Evolutionary conservation across 1,140 invertebrate species (phyloP).

Genomic region (Macrobrachium nipponense): DNA sequence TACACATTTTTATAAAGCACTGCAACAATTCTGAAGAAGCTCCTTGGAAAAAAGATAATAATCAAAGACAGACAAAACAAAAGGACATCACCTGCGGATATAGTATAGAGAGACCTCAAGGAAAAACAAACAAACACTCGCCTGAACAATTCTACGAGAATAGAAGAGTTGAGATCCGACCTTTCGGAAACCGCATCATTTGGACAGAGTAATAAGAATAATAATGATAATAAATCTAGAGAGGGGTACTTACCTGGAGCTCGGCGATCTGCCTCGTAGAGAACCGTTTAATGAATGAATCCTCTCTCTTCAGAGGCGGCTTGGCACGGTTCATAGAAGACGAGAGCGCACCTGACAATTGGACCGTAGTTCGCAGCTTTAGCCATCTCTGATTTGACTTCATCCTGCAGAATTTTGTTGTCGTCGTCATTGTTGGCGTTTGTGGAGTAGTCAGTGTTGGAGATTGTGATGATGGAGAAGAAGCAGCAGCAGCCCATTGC

Average conservation of each 20-base stretch:
- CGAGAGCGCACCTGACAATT: slow-evolving; percentile 87
- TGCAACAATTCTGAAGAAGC: no score
- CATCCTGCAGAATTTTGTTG: slow-evolving; percentile 74
- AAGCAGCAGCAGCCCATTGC: neutral
- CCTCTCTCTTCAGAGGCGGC: slow-evolving; percentile 88
- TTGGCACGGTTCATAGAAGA: slow-evolving; percentile 76
- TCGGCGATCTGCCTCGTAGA: slow-evolving; percentile 91
- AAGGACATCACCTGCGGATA: no score
- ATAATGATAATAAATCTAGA: neutral
- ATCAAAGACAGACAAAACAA: no score
- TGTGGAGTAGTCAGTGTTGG: neutral
- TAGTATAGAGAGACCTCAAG: neutral
- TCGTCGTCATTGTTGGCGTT: neutral
- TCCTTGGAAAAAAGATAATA: no score
- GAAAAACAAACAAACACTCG: neutral
- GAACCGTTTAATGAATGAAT: slow-evolving; percentile 94
- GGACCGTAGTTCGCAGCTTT: slow-evolving; percentile 92
- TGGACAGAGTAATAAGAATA: no score
- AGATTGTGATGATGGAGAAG: neutral
- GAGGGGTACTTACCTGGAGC: slow-evolving; percentile 73
- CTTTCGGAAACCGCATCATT: no score
- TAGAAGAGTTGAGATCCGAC: neutral
- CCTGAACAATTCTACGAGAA: no score
- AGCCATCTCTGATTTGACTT: slow-evolving; percentile 94
- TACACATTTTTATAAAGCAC: no score